Conservation (phyloP, 1,140 invertebrate genomes). For the Drosophila sturtevanti region DNA sequence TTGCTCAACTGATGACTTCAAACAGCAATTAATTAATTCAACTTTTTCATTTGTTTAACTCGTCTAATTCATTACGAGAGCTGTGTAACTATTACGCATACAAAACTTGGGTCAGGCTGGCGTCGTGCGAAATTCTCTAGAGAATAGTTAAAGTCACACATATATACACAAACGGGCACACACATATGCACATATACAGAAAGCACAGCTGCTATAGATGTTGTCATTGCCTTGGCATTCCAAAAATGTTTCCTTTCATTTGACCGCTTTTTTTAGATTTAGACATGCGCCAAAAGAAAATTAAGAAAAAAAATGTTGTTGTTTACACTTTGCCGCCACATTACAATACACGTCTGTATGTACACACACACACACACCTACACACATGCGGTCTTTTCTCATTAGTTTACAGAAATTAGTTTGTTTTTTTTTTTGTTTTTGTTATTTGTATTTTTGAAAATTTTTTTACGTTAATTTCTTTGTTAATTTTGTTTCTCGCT, state of each 20-base stretch:
- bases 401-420: background rate
- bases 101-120: slow-evolving; percentile 31
- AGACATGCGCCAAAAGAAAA: slow-evolving; percentile 6
- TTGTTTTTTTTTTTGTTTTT: background rate
- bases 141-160: slow-evolving; percentile 17
- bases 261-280: background rate
- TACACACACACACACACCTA: background rate
- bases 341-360: background rate
- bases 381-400: background rate
- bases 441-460: background rate
- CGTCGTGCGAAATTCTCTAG: slow-evolving; percentile 53
- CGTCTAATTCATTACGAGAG: slow-evolving; percentile 68
- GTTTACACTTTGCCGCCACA: slow-evolving; percentile 5
- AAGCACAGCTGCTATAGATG: slow-evolving; percentile 16
- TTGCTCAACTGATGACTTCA: slow-evolving; percentile 54
- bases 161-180: background rate
- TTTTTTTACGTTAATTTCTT: background rate
- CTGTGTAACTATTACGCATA: slow-evolving; percentile 66
- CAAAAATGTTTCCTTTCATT: background rate
- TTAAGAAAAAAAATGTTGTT: slow-evolving; percentile 15
- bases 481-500: background rate
- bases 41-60: slow-evolving; percentile 55
- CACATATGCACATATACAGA: background rate
- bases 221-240: background rate
- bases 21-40: slow-evolving; percentile 72